A percentile compares a stretch with the other conserved stretches of the same genome.
Conservation (phyloP, 1,140 invertebrate genomes). For the Lepidurus apus region DNA sequence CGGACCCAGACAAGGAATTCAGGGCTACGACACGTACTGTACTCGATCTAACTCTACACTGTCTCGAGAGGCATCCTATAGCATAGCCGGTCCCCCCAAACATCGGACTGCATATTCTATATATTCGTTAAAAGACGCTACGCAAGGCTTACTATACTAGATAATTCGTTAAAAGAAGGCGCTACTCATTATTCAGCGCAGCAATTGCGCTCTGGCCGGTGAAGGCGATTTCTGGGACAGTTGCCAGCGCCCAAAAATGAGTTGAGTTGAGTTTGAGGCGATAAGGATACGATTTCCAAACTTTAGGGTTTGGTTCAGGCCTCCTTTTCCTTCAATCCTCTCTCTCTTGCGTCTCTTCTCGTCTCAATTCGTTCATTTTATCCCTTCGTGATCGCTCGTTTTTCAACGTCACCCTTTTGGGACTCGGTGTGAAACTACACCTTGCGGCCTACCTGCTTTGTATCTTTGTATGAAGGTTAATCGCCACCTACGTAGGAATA, state of each 20-base stretch:
- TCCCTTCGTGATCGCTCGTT: neutral
- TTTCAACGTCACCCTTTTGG: neutral
- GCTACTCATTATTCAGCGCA: neutral
- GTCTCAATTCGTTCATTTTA: neutral
- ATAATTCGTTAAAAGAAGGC: neutral
- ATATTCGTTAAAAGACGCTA: neutral
- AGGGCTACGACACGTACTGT: slow-evolving; percentile 14
- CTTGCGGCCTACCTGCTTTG: neutral
- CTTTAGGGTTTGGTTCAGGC: neutral
- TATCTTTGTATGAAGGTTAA: neutral
- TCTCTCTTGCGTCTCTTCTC: neutral
- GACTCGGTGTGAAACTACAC: neutral
- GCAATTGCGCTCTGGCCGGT: neutral
- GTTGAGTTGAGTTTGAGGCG: neutral
- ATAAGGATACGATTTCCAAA: neutral
- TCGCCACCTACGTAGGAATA: neutral
- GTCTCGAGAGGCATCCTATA: neutral
- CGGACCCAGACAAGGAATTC: slow-evolving; percentile 14
- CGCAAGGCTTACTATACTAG: neutral
- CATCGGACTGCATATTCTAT: neutral
- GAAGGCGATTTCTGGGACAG: neutral
- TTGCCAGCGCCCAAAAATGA: neutral
- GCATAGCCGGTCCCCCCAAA: neutral
- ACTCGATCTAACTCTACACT: neutral
- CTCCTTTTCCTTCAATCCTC: neutral